Evolutionary conservation across 1,140 invertebrate species (phyloP), one percentile per base, ranked within the genome.

Genomic region (Dendrolimus punctatus): DNA sequence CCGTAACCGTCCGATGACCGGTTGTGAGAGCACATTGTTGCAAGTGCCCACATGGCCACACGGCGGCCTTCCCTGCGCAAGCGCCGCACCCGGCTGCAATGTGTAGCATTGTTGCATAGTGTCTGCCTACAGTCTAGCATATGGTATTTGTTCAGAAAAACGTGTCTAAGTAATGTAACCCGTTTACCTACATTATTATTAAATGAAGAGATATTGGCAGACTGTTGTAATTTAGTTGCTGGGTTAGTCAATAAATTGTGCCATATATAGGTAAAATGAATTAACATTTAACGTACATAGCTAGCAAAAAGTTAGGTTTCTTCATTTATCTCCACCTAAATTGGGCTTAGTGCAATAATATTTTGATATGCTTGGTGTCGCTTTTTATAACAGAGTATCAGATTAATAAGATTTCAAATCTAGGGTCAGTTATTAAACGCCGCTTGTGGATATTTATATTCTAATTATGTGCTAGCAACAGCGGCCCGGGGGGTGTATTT

Each of bases 11-110:
- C 42, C 66, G 66, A 65, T 60, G 75, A 85, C 82, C 82, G 82
- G 82, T 85, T 82, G 73, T 81, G 58, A 71, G 64, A 68, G 68
- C 70, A 73, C 73, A 85, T 85, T 84, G 80, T 85, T 81, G 74
- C 74, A 75, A 65, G 60, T 71, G 78, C 67, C 72, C 78, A 76
- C 68, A 76, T 78, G 75, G 73, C 58, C 51, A 61, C 64, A 56
- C 59, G 58, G 46, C 48, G 52, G 51, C 53, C 49, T 39, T 52
- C 55, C 49, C 51, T 46, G 43, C 57, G 56, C 49, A 42, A 40
- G 49, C 58, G 55, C 49, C 52, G 49, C 39, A 8, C 39, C 36
- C 46, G 8, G 3, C 23, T 46, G 38, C 36, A 46, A 46, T 23
- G 36, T 8, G 6, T 46, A 6, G 8, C 7, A 46, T 23, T 46